Evolutionary conservation across 2,797 vertebrate species (phyloP).

Genomic region (Aulostomus chinensis): DNA sequence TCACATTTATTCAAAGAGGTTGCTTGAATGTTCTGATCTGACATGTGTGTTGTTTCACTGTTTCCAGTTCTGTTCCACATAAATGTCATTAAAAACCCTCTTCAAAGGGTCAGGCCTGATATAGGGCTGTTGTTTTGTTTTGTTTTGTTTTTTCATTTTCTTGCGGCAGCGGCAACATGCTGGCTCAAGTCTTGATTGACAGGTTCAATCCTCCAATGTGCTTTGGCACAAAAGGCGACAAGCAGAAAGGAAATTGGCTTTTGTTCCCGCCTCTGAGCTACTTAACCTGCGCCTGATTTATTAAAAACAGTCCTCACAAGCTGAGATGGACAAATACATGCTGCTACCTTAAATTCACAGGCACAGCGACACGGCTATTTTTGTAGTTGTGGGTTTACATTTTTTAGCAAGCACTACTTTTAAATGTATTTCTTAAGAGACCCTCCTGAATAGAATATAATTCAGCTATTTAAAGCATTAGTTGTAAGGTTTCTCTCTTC

Average conservation of each 20-base stretch:
- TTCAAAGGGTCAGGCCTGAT: conserved; percentile 83
- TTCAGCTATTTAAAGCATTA: too few species aligned
- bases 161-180: conserved; percentile 86
- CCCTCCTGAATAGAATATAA: too few species aligned
- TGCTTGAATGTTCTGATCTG: not conserved
- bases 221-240: conserved; percentile 89
- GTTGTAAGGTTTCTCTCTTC: too few species aligned
- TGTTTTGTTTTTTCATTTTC: conserved; percentile 85
- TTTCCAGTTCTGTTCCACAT: too few species aligned
- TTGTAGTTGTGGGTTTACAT: too few species aligned
- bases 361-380: too few species aligned
- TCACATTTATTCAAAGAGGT: too few species aligned
- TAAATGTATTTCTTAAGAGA: too few species aligned
- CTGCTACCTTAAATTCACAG: too few species aligned
- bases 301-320: conserved; percentile 24
- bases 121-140: too few species aligned
- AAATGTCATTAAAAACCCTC: conserved; percentile 83
- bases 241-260: conserved; percentile 89
- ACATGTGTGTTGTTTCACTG: too few species aligned
- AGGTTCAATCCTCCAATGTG: conserved; percentile 88
- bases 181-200: conserved; percentile 87
- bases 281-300: conserved; percentile 87
- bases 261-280: conserved; percentile 85
- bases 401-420: too few species aligned
- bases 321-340: not conserved